Percentiles rank a stretch among this genome's conserved stretches.
Evolutionary conservation across 1,140 invertebrate genomes (phyloP).

Genomic region (Daktulosphaira vitifoliae): DNA sequence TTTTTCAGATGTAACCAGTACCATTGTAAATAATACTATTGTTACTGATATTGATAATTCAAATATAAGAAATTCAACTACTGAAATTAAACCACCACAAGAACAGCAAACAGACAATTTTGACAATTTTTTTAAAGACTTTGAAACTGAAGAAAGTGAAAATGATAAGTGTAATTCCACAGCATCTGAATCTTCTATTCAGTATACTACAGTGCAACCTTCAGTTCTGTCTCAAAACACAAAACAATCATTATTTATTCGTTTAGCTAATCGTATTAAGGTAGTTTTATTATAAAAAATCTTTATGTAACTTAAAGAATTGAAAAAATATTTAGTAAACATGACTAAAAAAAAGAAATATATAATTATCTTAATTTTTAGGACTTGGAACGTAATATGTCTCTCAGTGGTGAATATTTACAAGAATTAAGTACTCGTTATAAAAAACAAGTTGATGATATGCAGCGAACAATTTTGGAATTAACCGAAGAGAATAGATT

Average conservation of each 20-base stretch:
- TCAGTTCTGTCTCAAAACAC: constrained; percentile 32
- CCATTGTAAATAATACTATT: constrained; percentile 2
- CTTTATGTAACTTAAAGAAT: not conserved
- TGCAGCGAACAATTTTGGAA: constrained; percentile 64
- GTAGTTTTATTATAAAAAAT: constrained; percentile 47
- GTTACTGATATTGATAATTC: not conserved
- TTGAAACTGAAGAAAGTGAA: constrained; percentile 18
- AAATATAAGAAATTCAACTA: not conserved
- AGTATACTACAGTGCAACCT: constrained; percentile 25
- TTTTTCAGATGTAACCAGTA: constrained; percentile 15
- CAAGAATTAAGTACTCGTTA: constrained; percentile 89
- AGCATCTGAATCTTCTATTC: not conserved
- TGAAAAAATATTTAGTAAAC: not conserved
- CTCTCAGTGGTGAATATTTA: constrained; percentile 86
- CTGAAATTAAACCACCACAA: not conserved
- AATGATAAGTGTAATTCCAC: constrained; percentile 7
- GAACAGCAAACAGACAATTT: constrained; percentile 9
- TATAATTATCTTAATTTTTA: constrained; percentile 45
- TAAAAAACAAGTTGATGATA: constrained; percentile 92
- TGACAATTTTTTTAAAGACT: constrained; percentile 29
- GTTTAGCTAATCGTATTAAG: constrained; percentile 91
- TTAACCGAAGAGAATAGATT: constrained; percentile 54
- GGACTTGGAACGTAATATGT: constrained; percentile 91
- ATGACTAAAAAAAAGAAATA: no score
- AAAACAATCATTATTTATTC: constrained; percentile 91